phyloP scores from a whole-genome alignment of 1,140 invertebrate species.

The Atta cephalotes region DNA sequence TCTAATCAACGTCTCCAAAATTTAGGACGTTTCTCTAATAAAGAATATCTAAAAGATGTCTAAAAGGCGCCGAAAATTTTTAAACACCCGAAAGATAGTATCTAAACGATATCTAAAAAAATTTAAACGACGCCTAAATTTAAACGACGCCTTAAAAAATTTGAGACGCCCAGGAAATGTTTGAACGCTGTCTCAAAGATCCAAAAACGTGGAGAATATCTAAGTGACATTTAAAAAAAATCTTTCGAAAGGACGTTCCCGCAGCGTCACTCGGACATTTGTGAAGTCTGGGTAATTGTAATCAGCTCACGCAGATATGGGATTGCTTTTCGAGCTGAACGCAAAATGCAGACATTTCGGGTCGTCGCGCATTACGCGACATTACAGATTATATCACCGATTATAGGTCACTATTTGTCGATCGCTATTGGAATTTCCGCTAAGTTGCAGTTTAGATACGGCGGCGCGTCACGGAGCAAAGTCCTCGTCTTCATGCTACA shows the following conservation, averaged over 20 bases:
- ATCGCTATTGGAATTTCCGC: constrained; percentile 9
- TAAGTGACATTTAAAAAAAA: not conserved
- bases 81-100: not conserved
- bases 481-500: not conserved
- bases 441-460: constrained; percentile 1
- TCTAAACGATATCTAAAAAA: constrained; percentile 14
- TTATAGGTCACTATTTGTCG: constrained; percentile 34
- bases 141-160: not conserved
- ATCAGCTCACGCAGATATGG: not conserved
- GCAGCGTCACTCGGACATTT: not conserved
- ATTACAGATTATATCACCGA: constrained; percentile 19
- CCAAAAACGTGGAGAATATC: not conserved
- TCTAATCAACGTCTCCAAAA: constrained; percentile 32
- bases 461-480: constrained; percentile 32
- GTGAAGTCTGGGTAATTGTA: not conserved
- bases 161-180: not conserved
- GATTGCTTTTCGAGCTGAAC: constrained; percentile 14
- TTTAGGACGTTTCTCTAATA: constrained; percentile 21
- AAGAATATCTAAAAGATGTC: constrained; percentile 36
- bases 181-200: constrained; percentile 6
- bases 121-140: not conserved
- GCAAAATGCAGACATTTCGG: not conserved
- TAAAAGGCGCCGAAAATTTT: constrained; percentile 26
- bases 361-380: not conserved
- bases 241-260: not conserved